Evolutionary conservation across 2,113 vertebrate genomes (phyloP).

Genomic region (Tyrannus savana): DNA sequence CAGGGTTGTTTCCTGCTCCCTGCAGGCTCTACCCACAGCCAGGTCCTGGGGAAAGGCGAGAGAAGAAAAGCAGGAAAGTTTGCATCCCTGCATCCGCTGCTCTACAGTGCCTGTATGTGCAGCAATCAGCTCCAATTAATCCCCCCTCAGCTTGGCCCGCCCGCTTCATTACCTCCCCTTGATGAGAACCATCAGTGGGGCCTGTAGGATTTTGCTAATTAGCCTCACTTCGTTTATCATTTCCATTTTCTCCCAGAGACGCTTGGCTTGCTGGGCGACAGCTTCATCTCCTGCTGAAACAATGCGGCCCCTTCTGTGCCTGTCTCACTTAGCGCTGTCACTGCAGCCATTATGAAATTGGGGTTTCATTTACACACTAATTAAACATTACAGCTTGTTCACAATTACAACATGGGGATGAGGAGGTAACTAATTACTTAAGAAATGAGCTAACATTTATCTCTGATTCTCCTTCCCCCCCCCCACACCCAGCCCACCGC

Average conservation of each 20-base stretch:
- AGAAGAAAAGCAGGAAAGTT: constrained; percentile 25
- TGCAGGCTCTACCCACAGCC: not conserved
- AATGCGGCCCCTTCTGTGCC: constrained; percentile 76
- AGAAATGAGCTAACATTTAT: constrained; percentile 89
- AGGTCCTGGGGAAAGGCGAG: not conserved
- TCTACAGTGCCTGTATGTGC: not conserved
- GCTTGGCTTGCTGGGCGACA: constrained; percentile 75
- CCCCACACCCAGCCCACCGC: not conserved
- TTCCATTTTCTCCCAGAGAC: constrained; percentile 77
- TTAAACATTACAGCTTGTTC: constrained; percentile 94
- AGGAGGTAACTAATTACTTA: constrained; percentile 90
- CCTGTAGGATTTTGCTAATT: constrained; percentile 82
- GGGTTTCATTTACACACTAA: constrained; percentile 91
- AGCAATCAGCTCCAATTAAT: constrained; percentile 69
- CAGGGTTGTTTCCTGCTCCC: not conserved
- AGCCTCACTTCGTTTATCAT: constrained; percentile 81
- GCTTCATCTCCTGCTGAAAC: constrained; percentile 80
- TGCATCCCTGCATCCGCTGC: not conserved
- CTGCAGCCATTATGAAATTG: constrained; percentile 83
- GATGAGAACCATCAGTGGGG: constrained; percentile 79
- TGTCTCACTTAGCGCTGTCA: constrained; percentile 84
- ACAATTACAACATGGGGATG: constrained; percentile 86
- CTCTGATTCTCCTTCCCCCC: constrained; percentile 63
- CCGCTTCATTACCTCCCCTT: constrained; percentile 77
- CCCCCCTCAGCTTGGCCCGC: constrained; percentile 60